phyloP scores from a whole-genome alignment of 2,113 vertebrate species.

The Thamnaconus septentrionalis region DNA sequence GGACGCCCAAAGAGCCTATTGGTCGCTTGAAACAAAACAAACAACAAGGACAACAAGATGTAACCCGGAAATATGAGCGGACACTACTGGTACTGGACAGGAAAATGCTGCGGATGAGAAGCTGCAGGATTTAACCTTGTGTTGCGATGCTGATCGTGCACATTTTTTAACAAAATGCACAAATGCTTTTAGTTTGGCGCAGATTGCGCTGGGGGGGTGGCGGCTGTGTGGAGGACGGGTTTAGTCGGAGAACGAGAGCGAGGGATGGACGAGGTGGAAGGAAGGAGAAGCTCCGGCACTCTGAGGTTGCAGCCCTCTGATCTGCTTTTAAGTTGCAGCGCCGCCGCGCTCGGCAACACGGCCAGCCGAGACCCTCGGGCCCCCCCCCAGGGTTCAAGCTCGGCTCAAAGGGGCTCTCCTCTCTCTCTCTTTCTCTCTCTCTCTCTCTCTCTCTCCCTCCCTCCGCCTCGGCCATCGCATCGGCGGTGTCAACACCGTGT shows the following conservation, averaged over 20 bases:
- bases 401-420: constrained; percentile 58
- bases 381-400: constrained; percentile 57
- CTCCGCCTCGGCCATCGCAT: constrained; percentile 66
- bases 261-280: constrained; percentile 34
- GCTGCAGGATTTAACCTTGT: too few species aligned
- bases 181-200: constrained; percentile 20
- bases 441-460: constrained; percentile 30
- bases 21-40: too few species aligned
- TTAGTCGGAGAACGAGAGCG: constrained; percentile 22
- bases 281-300: constrained; percentile 53
- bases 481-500: constrained; percentile 68
- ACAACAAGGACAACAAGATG: too few species aligned
- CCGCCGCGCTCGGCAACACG: constrained; percentile 63
- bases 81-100: too few species aligned
- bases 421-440: constrained; percentile 48
- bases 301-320: constrained; percentile 59
- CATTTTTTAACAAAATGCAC: too few species aligned
- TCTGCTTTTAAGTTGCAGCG: constrained; percentile 66
- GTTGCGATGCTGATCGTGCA: too few species aligned
- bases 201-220: constrained; percentile 38
- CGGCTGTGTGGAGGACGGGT: constrained; percentile 32
- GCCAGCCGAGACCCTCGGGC: constrained; percentile 53
- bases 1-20: too few species aligned
- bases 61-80: too few species aligned
- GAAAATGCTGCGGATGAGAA: too few species aligned